These are phyloP conservation scores for Stenurella melanura DNA, from an alignment of 2,888 invertebrate species.

Conservation along the genomic window DNA sequence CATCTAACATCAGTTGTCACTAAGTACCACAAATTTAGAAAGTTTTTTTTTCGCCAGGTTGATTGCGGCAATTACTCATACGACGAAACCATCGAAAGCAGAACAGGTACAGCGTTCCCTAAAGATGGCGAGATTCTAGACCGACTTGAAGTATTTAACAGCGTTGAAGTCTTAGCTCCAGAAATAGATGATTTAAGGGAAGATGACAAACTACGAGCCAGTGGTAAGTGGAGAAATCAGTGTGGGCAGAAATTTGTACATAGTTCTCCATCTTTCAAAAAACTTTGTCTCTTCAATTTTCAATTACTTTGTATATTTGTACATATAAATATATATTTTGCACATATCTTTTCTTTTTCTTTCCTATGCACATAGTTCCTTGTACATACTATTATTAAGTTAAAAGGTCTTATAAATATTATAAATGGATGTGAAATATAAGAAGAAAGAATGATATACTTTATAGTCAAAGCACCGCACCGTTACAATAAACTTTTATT, in stretches of 20 bases:
- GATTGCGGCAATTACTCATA: neutral
- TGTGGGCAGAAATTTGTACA: slow-evolving; percentile 50
- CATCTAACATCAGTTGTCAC: no score
- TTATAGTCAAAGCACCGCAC: no score
- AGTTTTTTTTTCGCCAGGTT: neutral
- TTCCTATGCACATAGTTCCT: slow-evolving; percentile 39
- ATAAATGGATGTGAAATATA: no score
- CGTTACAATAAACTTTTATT: no score
- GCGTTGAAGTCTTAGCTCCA: slow-evolving; percentile 86
- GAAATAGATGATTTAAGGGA: slow-evolving; percentile 80
- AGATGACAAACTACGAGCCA: slow-evolving; percentile 52
- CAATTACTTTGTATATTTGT: slow-evolving; percentile 35
- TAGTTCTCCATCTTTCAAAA: slow-evolving; percentile 45
- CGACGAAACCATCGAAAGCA: slow-evolving; percentile 64
- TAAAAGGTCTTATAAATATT: neutral
- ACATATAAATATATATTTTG: slow-evolving; percentile 40
- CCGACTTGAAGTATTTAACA: slow-evolving; percentile 85
- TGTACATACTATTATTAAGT: neutral
- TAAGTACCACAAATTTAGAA: no score
- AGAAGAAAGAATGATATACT: no score
- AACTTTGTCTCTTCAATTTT: slow-evolving; percentile 9
- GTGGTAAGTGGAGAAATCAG: slow-evolving; percentile 59
- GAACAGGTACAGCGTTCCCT: slow-evolving; percentile 70
- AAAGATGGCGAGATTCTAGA: slow-evolving; percentile 79
- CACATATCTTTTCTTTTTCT: slow-evolving; percentile 40